Conservation (phyloP, 2,888 invertebrate species). For the Lydus trimaculatus region DNA sequence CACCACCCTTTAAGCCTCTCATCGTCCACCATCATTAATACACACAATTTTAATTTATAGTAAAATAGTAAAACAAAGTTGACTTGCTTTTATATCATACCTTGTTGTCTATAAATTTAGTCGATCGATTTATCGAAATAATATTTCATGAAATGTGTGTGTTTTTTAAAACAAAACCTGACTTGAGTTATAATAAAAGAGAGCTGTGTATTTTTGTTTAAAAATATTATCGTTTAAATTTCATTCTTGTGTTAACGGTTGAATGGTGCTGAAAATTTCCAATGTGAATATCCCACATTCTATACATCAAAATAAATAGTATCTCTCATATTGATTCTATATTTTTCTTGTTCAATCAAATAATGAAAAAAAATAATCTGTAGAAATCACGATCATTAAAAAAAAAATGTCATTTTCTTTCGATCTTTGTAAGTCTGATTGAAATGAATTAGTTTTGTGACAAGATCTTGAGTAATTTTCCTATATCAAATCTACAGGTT, state of each 20-base stretch:
- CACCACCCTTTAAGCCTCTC: constrained; percentile 35
- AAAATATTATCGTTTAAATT: background rate
- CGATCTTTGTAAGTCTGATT: background rate
- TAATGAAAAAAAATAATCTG: background rate
- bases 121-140: background rate
- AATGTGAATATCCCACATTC: background rate
- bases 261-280: background rate
- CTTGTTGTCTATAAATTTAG: too few relatives aligned
- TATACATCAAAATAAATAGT: background rate
- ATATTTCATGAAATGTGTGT: too few relatives aligned
- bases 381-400: background rate
- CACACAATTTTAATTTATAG: background rate
- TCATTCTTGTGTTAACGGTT: background rate
- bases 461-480: background rate
- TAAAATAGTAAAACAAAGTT: background rate
- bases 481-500: background rate
- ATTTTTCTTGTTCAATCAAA: background rate
- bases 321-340: background rate
- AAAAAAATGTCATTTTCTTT: background rate
- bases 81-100: background rate
- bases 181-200: background rate
- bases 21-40: constrained; percentile 24
- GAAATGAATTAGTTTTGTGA: background rate
- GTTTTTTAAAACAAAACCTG: too few relatives aligned
- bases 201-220: background rate